A percentile compares a stretch with the other conserved stretches of the same genome.
Conservation (phyloP, 2,113 vertebrate genomes). For the Hemibates koningsi region DNA sequence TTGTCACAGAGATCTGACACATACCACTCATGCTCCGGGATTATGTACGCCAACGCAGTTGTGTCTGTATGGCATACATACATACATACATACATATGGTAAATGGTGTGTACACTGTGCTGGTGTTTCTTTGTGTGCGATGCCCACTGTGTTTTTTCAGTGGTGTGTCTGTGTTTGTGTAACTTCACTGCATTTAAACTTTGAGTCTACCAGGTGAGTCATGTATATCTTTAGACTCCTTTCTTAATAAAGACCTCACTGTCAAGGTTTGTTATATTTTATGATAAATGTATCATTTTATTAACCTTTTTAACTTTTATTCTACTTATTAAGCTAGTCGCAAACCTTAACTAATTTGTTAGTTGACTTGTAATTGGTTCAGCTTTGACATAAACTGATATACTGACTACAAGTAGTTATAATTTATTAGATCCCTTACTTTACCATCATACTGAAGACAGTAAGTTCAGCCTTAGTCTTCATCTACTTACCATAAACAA, state of each 20-base stretch:
- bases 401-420: background rate
- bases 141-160: background rate
- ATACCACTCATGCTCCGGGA: background rate
- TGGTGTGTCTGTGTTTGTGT: background rate
- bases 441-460: background rate
- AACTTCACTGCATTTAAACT: background rate
- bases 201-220: conserved; percentile 16
- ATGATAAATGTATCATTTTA: background rate
- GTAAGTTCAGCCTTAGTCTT: background rate
- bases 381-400: background rate
- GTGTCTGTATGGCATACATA: background rate
- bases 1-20: conserved; percentile 45
- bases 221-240: background rate
- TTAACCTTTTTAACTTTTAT: background rate
- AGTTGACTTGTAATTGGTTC: background rate
- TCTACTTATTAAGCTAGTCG: background rate
- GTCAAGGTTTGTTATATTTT: background rate
- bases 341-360: background rate
- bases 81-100: background rate
- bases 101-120: background rate
- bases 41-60: background rate
- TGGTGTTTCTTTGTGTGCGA: background rate
- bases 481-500: background rate
- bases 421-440: background rate
- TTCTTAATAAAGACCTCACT: background rate